Conservation (phyloP, 1,140 invertebrate species). For the Nomia melanderi region DNA sequence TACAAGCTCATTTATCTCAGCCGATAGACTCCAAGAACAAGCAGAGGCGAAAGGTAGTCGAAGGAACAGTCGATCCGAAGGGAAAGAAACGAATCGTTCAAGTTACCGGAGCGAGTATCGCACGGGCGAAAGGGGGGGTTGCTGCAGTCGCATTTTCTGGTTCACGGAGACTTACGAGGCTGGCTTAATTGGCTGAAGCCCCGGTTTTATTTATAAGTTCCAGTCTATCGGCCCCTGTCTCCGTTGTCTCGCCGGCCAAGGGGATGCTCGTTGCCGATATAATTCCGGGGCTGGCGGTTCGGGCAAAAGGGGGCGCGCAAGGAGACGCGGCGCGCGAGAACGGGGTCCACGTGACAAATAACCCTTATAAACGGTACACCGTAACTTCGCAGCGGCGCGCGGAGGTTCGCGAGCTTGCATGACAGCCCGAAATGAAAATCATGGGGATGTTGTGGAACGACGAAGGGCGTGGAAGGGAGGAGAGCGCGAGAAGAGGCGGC, state of each 20-base stretch:
- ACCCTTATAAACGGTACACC: conserved; percentile 78
- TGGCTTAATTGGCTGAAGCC: conserved; percentile 76
- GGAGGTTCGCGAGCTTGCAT: conserved; percentile 48
- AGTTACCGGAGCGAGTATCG: too few species aligned
- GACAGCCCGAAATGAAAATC: conserved; percentile 75
- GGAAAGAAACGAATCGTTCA: conserved; percentile 18
- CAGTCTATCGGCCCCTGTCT: conserved; percentile 59
- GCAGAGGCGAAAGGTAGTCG: conserved; percentile 39
- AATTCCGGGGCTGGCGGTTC: not conserved
- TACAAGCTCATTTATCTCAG: too few species aligned
- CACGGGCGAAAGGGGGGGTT: too few species aligned
- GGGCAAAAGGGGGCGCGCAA: too few species aligned
- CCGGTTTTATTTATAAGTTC: conserved; percentile 79
- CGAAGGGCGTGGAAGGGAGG: conserved; percentile 31
- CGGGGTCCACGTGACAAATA: conserved; percentile 77
- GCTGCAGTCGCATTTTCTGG: conserved; percentile 77
- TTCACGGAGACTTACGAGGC: conserved; percentile 77
- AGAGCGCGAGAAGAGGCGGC: conserved; percentile 21
- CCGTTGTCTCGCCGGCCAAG: conserved; percentile 11
- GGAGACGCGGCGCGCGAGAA: conserved; percentile 24
- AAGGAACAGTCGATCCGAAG: conserved; percentile 10
- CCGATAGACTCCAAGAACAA: too few species aligned
- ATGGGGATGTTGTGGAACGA: conserved; percentile 38
- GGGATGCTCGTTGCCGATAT: conserved; percentile 23
- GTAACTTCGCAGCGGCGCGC: conserved; percentile 63